Evolutionary conservation across 2,113 vertebrate genomes (phyloP), one percentile per base, ranked within the genome.

Genomic region (Trochalopteron elliotii): DNA sequence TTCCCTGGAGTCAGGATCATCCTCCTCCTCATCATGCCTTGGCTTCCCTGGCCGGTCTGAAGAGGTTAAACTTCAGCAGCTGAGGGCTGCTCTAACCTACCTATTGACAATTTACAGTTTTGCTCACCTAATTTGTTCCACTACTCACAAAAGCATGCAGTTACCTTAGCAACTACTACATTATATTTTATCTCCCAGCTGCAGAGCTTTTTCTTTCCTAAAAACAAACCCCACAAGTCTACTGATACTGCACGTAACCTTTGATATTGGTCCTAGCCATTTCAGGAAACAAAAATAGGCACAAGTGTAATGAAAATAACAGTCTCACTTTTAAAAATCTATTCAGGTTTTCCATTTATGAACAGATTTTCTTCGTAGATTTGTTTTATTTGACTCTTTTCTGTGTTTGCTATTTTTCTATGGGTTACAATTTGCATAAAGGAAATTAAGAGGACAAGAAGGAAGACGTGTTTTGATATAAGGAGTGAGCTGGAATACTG

Each of bases 111-210:
- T 97, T 97, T 98, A 97, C 93, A 95, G 93, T 97, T 97, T 97
- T 95, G 90, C 94, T 97, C 93, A 96, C 95, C 91, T 98, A 98
- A 98, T 98, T 98, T 97, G 95, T 97, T 98, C 96, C 89, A 93
- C 96, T 97, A 95, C 96, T 98, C 81, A 96, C 81, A 78, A 67
- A 96, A 94, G 90, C 94, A 95, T 74, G 82, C 91, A 97, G 97
- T 98, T 98, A 94, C 97, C 96, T 96, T 97, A 97, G 98, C 96
- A 98, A 98, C 97, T 93, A 88, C 92, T 95, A 97, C 93, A 97
- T 96, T 97, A 96, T 94, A 94, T 91, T 98, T 98, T 98, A 98
- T 97, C 97, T 97, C 90, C 60, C 90, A 95, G 92, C 91, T 96
- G 95, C 97, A 98, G 96, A 97, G 93, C 82, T 95, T 97, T 96